A percentile compares a stretch with the other conserved stretches of the same genome.
Evolutionary conservation across 2,888 invertebrate genomes (phyloP).

Genomic region (Leptinotarsa peninsularis): DNA sequence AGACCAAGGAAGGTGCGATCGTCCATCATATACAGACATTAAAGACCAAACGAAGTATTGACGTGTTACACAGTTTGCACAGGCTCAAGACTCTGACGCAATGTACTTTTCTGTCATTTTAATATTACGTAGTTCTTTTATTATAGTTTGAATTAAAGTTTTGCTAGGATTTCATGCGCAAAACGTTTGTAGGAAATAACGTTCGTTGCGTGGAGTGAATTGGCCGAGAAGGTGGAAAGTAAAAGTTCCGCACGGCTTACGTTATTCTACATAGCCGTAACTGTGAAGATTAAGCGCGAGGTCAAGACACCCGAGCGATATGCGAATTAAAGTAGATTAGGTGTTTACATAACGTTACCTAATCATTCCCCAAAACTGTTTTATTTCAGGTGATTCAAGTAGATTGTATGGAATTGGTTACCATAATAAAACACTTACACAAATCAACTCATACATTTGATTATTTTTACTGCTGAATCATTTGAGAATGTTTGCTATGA

Average conservation of each 20-base stretch:
- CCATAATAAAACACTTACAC: no score
- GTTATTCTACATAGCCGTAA: constrained; percentile 23
- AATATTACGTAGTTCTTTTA: background rate
- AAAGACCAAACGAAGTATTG: background rate
- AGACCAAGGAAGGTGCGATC: constrained; percentile 79
- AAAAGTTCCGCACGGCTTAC: constrained; percentile 1
- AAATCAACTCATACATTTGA: no score
- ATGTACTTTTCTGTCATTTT: background rate
- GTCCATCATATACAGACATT: constrained; percentile 28
- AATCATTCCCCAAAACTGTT: background rate
- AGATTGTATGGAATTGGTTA: background rate
- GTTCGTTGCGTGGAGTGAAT: background rate
- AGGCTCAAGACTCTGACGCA: background rate
- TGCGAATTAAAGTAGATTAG: constrained; percentile 8
- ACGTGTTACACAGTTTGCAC: background rate
- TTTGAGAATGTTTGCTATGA: no score
- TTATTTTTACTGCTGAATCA: no score
- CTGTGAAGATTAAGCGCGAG: constrained; percentile 37
- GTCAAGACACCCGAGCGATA: constrained; percentile 51
- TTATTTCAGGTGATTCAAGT: background rate
- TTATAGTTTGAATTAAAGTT: background rate
- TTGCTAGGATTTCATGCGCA: background rate
- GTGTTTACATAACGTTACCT: background rate
- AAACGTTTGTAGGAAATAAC: background rate
- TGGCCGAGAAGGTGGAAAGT: constrained; percentile 3